Evolutionary conservation across 2,797 vertebrate genomes (phyloP).

Genomic region (Gorsachius magnificus): DNA sequence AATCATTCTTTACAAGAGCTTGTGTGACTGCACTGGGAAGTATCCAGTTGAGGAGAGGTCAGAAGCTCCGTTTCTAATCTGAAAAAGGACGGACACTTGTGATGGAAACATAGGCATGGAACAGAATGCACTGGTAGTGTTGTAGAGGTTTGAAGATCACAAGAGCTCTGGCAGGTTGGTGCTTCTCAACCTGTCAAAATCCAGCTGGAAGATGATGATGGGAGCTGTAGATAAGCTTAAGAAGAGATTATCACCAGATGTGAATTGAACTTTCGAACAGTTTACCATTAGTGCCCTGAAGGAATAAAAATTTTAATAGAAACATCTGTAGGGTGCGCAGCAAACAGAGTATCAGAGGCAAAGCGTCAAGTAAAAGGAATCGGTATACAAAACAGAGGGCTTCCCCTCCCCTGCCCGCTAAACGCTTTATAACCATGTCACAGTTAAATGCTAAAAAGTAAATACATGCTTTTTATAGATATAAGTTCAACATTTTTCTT

Average conservation of each 20-base stretch:
- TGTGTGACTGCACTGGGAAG: not conserved
- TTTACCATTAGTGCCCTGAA: not conserved
- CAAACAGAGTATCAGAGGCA: not conserved
- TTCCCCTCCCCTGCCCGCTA: not conserved
- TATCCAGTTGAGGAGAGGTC: not conserved
- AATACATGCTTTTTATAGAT: not conserved
- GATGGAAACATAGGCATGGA: not conserved
- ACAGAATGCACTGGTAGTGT: not conserved
- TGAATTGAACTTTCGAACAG: not conserved
- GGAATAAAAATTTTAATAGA: not conserved
- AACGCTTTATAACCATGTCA: not conserved
- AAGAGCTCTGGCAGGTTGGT: not conserved
- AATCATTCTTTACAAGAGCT: not conserved
- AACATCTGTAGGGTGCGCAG: not conserved
- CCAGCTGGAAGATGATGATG: not conserved
- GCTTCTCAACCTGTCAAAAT: conserved; percentile 14
- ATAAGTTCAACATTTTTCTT: not conserved
- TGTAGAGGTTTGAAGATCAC: not conserved
- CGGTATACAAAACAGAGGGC: not conserved
- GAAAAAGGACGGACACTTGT: not conserved
- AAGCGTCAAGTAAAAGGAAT: not conserved
- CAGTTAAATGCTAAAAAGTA: not conserved
- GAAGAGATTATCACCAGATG: not conserved
- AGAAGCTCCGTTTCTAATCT: not conserved
- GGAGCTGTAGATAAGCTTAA: conserved; percentile 5